Base-by-base conservation (phyloP, 2,888 invertebrate species). In the Tipula unca region DNA sequence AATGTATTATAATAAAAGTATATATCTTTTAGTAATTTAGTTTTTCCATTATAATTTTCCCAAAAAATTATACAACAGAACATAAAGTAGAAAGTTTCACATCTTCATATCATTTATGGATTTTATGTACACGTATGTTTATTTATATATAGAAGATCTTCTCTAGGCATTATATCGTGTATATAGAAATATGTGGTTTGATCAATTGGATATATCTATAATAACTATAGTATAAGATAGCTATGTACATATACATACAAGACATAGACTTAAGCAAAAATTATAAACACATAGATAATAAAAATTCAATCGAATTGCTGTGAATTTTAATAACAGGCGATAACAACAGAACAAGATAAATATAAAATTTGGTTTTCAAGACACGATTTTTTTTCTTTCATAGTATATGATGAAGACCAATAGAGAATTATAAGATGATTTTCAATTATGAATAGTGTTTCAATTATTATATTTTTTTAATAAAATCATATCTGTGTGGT, bases 41-140 rank as follows among this genome's bases (percentile, higher is more conserved):
- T 69, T 69, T 69, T 69, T 69, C 69, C 69, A 69, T 69, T 69
- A 69, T 69, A 69, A 69, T 25, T 69, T 69, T 69, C 69, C 69
- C 69, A 69, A 69, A 69, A 25, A 69, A 25, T 10, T 13, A 39
- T 17, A 48, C 13, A 48, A 17, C 48, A 25, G 20, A 20, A 69
- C 25, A 69, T 69, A 25, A 69, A 69, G 69, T 25, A 69, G 25
- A 69, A 69, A 69, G 69, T 69, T 69, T 1, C 69, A 17, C 25
- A 69, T 25, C 69, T 69, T 69, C 69, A 25, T 69, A 69, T 69
- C 69, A 69, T 69, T 17, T 48, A 48, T 48, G 48, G 17, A 17
- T 48, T 25, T 69, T 69, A 25, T 25, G 25, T 48, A 48, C 48
- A 48, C 20, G 20, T 69, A 69, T 42, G n/a, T 42, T 14, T 3